These are phyloP conservation scores for Arion vulgaris DNA, from an alignment of 1,140 invertebrate genomes.

Conservation along the genomic window DNA sequence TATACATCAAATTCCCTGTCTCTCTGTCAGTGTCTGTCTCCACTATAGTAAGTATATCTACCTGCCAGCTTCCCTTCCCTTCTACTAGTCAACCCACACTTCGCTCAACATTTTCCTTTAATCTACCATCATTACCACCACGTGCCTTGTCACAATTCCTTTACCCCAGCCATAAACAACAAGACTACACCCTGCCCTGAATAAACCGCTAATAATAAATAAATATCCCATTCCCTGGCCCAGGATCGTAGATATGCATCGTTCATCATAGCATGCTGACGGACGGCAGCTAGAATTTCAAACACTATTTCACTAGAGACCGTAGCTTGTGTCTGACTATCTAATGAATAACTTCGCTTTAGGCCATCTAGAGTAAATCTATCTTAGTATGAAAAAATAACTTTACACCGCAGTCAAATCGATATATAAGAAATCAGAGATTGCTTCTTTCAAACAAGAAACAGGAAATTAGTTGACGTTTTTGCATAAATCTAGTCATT, in stretches of 20 bases:
- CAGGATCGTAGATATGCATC: background rate
- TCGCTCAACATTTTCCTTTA: background rate
- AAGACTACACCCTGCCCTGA: background rate
- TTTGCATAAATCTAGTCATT: too few species aligned
- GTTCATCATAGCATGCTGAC: background rate
- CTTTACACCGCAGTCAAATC: background rate
- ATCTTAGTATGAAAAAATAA: background rate
- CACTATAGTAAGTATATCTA: too few species aligned
- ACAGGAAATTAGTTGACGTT: too few species aligned
- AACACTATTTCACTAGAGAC: background rate
- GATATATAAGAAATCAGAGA: background rate
- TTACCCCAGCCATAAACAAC: background rate
- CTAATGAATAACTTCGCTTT: slow-evolving; percentile 7
- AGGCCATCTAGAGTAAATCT: slow-evolving; percentile 4
- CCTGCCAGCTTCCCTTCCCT: background rate
- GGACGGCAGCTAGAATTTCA: slow-evolving; percentile 1
- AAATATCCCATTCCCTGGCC: background rate
- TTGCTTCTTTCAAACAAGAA: too few species aligned
- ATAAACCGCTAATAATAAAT: background rate
- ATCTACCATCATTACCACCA: background rate
- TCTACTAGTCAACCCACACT: background rate
- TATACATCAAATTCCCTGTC: background rate
- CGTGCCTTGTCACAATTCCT: background rate
- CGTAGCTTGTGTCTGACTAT: background rate
- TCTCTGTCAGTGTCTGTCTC: background rate